Evolutionary conservation across 2,113 vertebrate genomes (phyloP).

Genomic region (Kryptolebias marmoratus): DNA sequence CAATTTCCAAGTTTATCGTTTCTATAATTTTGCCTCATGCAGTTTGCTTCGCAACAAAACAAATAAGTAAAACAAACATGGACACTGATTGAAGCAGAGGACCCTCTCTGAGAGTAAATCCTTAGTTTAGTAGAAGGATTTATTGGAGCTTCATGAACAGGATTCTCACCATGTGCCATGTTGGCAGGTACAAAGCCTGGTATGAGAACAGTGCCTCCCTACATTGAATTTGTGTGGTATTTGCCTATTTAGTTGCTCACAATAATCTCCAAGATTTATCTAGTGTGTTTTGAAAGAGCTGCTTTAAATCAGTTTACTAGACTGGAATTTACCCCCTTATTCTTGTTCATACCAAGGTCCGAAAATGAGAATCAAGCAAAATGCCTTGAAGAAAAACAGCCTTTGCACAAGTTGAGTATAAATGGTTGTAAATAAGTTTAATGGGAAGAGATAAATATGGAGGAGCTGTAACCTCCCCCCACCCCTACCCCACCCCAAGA

Average conservation of each 20-base stretch:
- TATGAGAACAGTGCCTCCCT: neutral
- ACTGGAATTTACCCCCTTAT: slow-evolving; percentile 2
- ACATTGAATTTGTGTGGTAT: neutral
- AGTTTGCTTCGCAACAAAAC: neutral
- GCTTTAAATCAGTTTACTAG: slow-evolving; percentile 11
- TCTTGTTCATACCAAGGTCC: slow-evolving; percentile 1
- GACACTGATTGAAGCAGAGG: neutral
- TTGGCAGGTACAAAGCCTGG: neutral
- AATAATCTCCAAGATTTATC: slow-evolving; percentile 25
- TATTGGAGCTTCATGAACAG: neutral
- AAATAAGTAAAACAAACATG: neutral
- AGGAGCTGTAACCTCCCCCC: too few species aligned
- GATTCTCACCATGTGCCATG: neutral
- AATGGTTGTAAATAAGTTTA: neutral
- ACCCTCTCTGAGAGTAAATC: slow-evolving; percentile 2
- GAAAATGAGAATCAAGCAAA: slow-evolving; percentile 26
- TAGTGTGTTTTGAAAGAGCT: slow-evolving; percentile 21
- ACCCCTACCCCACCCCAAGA: too few species aligned
- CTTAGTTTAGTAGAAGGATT: neutral
- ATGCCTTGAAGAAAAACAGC: neutral
- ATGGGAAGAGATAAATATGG: too few species aligned
- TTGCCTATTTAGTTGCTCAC: slow-evolving; percentile 15
- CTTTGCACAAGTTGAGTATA: neutral
- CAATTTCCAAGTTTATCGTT: neutral
- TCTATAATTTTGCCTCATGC: neutral